A percentile compares a stretch with the other conserved stretches of the same genome.
Evolutionary conservation across 2,888 invertebrate species (phyloP).

Genomic region (Acleris holmiana): DNA sequence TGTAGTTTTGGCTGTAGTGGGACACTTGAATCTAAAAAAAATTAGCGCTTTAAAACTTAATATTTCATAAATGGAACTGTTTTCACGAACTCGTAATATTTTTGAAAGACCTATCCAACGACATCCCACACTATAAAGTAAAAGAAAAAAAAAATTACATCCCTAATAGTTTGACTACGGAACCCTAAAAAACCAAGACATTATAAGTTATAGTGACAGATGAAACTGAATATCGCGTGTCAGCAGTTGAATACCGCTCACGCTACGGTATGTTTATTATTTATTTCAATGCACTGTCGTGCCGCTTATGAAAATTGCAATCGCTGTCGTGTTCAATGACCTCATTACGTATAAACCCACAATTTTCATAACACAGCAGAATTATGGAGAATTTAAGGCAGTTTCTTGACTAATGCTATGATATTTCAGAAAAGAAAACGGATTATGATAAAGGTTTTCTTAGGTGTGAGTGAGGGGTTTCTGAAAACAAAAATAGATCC

Average conservation of each 20-base stretch:
- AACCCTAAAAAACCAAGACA: conserved; percentile 22
- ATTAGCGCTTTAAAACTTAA: no score
- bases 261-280: conserved; percentile 40
- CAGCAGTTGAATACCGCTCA: conserved; percentile 11
- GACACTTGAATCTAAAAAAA: no score
- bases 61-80: no score
- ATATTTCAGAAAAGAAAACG: not conserved
- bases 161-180: no score
- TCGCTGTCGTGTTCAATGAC: conserved; percentile 47
- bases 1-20: no score
- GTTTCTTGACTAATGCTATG: conserved; percentile 8
- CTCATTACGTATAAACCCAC: conserved; percentile 49
- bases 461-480: not conserved
- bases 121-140: no score
- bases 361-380: conserved; percentile 25
- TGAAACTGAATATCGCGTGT: conserved; percentile 21
- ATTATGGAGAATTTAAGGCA: conserved; percentile 5
- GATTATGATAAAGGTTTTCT: not conserved
- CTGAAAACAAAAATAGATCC: not conserved
- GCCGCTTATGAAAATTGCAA: conserved; percentile 59
- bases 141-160: no score
- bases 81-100: no score
- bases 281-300: conserved; percentile 56
- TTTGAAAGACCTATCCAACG: no score
- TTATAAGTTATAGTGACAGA: conserved; percentile 26